Percentiles rank a stretch among this genome's conserved stretches.
Conservation (phyloP, 2,888 invertebrate species). For the Agrochola lychnidis region DNA sequence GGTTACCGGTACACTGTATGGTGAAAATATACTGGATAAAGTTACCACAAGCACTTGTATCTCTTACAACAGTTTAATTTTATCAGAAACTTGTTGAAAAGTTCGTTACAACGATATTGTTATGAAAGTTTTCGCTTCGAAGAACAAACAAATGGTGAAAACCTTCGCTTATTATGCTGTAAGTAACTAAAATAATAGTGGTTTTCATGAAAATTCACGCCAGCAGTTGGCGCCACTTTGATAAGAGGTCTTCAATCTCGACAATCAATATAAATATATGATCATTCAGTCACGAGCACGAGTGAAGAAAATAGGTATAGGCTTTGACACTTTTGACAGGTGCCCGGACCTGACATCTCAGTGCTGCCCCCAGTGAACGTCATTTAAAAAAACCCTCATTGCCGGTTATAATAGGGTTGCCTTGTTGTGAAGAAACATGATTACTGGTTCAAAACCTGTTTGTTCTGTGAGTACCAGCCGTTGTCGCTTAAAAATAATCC, state of each 20-base stretch:
- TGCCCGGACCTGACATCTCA: too few species aligned
- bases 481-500: too few species aligned
- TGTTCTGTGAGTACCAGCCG: neutral
- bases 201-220: too few species aligned
- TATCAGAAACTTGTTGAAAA: conserved; percentile 67
- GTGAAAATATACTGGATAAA: conserved; percentile 36
- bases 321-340: too few species aligned
- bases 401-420: neutral
- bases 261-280: too few species aligned
- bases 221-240: too few species aligned
- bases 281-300: too few species aligned
- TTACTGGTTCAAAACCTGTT: neutral
- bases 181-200: neutral
- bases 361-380: too few species aligned
- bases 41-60: conserved; percentile 53
- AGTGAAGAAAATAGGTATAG: too few species aligned
- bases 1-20: conserved; percentile 1
- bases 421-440: neutral
- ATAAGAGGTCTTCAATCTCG: too few species aligned
- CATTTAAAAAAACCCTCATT: neutral
- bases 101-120: conserved; percentile 64
- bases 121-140: conserved; percentile 60
- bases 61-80: conserved; percentile 62
- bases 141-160: conserved; percentile 55
- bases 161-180: conserved; percentile 35